A percentile compares a stretch with the other conserved stretches of the same genome.
Evolutionary conservation across 2,888 invertebrate genomes (phyloP).

Genomic region (Polylopha cassiicola): DNA sequence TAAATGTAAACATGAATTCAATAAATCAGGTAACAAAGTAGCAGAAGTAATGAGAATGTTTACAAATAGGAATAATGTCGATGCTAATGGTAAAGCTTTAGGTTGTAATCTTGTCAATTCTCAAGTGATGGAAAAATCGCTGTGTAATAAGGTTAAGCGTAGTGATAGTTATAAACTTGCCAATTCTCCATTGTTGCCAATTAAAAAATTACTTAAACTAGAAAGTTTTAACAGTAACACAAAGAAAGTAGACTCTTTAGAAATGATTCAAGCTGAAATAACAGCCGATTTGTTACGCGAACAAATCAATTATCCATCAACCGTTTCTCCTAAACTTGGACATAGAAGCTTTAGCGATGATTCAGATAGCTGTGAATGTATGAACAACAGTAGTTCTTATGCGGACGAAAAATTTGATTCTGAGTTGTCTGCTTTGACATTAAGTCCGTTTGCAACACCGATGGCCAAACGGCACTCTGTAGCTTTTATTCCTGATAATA

Average conservation of each 20-base stretch:
- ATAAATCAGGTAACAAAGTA: constrained; percentile 54
- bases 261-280: constrained; percentile 79
- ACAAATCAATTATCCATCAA: constrained; percentile 83
- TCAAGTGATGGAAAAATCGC: constrained; percentile 42
- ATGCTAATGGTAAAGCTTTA: constrained; percentile 35
- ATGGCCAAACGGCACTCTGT: constrained; percentile 62
- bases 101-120: constrained; percentile 31
- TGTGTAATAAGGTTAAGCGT: constrained; percentile 80
- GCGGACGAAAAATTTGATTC: constrained; percentile 55
- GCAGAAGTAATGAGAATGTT: constrained; percentile 71
- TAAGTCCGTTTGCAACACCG: constrained; percentile 67
- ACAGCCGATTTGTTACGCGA: constrained; percentile 80
- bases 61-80: constrained; percentile 51
- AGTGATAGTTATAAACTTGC: constrained; percentile 91
- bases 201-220: constrained; percentile 77
- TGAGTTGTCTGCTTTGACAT: constrained; percentile 58
- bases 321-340: constrained; percentile 77
- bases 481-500: constrained; percentile 55
- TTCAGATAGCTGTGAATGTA: constrained; percentile 53
- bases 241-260: constrained; percentile 72
- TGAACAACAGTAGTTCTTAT: constrained; percentile 38
- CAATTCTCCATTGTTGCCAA: constrained; percentile 82
- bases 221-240: constrained; percentile 64
- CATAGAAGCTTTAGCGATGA: constrained; percentile 50
- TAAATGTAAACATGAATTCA: constrained; percentile 47